phyloP scores from a whole-genome alignment of 2,113 vertebrate genomes.

The Globicephala melas region DNA sequence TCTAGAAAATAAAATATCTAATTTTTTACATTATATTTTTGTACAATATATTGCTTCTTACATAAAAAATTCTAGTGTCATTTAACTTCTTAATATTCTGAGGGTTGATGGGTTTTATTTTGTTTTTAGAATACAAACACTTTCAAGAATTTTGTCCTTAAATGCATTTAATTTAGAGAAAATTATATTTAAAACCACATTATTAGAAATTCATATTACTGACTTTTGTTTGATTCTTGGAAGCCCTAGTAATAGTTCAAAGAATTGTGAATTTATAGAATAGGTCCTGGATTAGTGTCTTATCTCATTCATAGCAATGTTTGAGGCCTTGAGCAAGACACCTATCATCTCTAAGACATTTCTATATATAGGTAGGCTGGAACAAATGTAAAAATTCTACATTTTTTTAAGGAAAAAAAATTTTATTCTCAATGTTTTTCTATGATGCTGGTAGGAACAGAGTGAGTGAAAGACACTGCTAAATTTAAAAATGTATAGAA shows the following conservation, averaged over 20 bases:
- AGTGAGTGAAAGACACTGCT: not conserved
- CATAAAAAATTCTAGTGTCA: not conserved
- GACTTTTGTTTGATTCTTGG: not conserved
- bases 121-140: not conserved
- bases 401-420: not conserved
- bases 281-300: not conserved
- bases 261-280: not conserved
- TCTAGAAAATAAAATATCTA: not conserved
- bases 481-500: not conserved
- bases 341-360: not conserved
- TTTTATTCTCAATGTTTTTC: not conserved
- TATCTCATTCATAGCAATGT: not conserved
- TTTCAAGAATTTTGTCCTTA: not conserved
- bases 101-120: not conserved
- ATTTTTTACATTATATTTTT: not conserved
- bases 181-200: not conserved
- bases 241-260: not conserved
- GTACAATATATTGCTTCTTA: not conserved
- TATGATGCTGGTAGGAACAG: not conserved
- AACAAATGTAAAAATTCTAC: not conserved
- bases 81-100: not conserved
- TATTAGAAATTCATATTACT: not conserved
- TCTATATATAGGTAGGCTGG: not conserved
- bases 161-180: not conserved
- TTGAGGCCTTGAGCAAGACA: not conserved